Conservation (phyloP, 2,113 vertebrate species). For the Indri indri region DNA sequence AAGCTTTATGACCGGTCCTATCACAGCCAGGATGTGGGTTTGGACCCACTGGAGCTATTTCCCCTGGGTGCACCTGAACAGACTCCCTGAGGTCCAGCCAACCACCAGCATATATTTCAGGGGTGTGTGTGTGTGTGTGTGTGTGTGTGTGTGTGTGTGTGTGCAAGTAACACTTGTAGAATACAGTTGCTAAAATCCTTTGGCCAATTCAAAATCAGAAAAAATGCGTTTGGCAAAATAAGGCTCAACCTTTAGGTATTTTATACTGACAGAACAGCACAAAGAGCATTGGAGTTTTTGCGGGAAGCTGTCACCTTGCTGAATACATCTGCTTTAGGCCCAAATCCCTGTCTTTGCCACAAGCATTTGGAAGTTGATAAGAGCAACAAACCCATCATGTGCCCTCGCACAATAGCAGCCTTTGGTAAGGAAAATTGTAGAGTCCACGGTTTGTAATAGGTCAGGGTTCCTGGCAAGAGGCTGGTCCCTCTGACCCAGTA, state of each 20-base stretch:
- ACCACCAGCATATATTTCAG: background rate
- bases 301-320: background rate
- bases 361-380: background rate
- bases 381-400: background rate
- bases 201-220: conserved; percentile 8
- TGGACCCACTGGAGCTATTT: background rate
- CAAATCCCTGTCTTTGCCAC: background rate
- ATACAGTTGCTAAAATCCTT: conserved; percentile 30
- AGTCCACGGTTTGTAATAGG: background rate
- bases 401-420: background rate
- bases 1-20: background rate
- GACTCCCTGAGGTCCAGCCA: conserved; percentile 33
- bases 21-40: background rate
- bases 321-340: background rate
- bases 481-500: background rate
- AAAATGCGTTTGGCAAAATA: conserved; percentile 43
- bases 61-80: background rate
- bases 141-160: background rate
- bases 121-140: background rate
- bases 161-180: background rate
- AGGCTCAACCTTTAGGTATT: background rate
- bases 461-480: background rate
- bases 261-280: background rate
- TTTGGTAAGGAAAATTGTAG: background rate
- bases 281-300: background rate